Percentiles rank a stretch among this genome's conserved stretches.
phyloP scores from a whole-genome alignment of 2,797 vertebrate species.

The Cryptoblepharus egeriae region DNA sequence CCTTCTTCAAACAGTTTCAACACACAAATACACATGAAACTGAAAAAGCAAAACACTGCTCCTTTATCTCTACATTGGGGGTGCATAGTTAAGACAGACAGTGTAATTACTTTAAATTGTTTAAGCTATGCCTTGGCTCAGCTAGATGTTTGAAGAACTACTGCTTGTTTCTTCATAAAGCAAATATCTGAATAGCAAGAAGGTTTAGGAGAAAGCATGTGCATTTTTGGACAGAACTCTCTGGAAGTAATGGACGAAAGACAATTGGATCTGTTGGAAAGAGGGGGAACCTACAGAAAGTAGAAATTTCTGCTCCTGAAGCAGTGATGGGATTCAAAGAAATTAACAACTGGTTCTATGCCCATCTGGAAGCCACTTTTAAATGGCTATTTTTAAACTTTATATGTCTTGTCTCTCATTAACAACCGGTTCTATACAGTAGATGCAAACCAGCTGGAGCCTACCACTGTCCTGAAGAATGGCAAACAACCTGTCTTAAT shows the following conservation, averaged over 20 bases:
- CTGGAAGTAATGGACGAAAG: accelerated
- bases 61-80: not conserved
- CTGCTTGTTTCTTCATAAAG: not conserved
- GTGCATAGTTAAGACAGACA: not conserved
- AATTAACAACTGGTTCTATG: too few relatives aligned
- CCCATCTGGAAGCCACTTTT: too few relatives aligned
- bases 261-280: constrained; percentile 48
- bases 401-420: too few relatives aligned
- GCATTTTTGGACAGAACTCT: constrained; percentile 32
- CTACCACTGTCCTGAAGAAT: too few relatives aligned
- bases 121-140: not conserved
- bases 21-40: not conserved
- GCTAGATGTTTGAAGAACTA: not conserved
- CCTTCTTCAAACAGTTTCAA: constrained; percentile 1
- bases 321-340: too few relatives aligned
- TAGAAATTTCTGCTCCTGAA: constrained; percentile 24
- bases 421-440: too few relatives aligned
- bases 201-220: accelerated
- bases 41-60: not conserved
- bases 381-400: too few relatives aligned
- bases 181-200: not conserved
- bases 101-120: not conserved
- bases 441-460: too few relatives aligned
- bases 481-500: constrained; percentile 41
- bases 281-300: constrained; percentile 1